These are phyloP conservation scores for Drosophila sordidula DNA, from an alignment of 2,888 invertebrate species.

Conservation along the genomic window DNA sequence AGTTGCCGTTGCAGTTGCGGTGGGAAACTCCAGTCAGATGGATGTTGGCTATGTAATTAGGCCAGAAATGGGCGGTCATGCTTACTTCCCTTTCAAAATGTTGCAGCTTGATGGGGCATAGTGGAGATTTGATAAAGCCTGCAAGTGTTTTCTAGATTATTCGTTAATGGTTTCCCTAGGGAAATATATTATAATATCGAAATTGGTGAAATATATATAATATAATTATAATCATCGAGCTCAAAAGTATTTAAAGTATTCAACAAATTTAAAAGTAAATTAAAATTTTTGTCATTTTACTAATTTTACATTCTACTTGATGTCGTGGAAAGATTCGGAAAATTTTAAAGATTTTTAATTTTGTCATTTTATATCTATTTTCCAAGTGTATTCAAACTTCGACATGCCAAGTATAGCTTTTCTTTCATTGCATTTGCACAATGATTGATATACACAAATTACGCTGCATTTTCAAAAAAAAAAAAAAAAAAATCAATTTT, in stretches of 20 bases:
- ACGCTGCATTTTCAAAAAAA: slow-evolving; percentile 13
- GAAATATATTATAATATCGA: too few species aligned
- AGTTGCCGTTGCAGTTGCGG: slow-evolving; percentile 25
- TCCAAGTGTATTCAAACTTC: background rate
- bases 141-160: background rate
- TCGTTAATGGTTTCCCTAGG: too few species aligned
- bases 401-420: too few species aligned
- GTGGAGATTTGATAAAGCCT: slow-evolving; percentile 17
- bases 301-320: too few species aligned
- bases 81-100: slow-evolving; percentile 19
- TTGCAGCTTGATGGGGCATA: slow-evolving; percentile 19
- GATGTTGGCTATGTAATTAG: slow-evolving; percentile 52
- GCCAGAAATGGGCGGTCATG: slow-evolving; percentile 51
- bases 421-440: slow-evolving; percentile 2
- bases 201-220: too few species aligned
- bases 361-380: too few species aligned
- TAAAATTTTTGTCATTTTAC: too few species aligned
- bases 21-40: slow-evolving; percentile 15
- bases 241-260: too few species aligned
- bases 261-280: too few species aligned
- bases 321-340: too few species aligned
- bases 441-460: slow-evolving; percentile 55
- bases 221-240: too few species aligned
- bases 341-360: too few species aligned
- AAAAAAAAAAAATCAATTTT: background rate